Base-by-base conservation (phyloP, 92 coral and sea anemone genomes). In the Palythoa grandis region DNA sequence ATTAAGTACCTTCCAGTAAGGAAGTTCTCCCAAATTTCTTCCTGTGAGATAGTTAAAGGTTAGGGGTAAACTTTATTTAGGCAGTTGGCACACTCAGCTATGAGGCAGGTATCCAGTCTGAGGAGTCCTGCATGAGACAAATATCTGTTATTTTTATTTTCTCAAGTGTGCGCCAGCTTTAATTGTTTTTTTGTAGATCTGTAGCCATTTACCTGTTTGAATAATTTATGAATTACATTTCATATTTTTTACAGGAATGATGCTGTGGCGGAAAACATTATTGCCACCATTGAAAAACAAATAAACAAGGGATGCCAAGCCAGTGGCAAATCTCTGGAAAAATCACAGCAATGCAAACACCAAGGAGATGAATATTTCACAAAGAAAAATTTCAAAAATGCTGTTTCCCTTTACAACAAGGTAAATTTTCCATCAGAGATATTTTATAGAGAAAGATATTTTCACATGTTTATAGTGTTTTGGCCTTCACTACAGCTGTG, bases 341-440 rank as follows among this genome's bases (percentile, higher is more conserved):
- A 87, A 88, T 86, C 86, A 38, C 98, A 86, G 43, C 89, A 90
- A 77, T 87, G 88, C 17, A 52, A 63, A 9, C 20, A 38, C 47
- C 90, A 88, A 29, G 95, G 92, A 50, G 93, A 92, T 86, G 92
- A 87, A 25, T 88, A 86, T 37, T 75, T 91, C 22, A 66, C 82
- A n/a, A 78, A 87, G 68, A 90, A 84, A 24, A 92, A 92, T 82
- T 94, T 86, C 89, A 84, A 91, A 70, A 89, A 86, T 76, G 95
- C 95, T 84, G 88, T 94, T 56, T 82, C 92, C 57, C 79, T 83
- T 66, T 94, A 90, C 40, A 90, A 92, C 57, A 82, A 92, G 98
- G 98, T 94, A 91, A 82, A 22, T 65, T 24, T 16, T 25, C 37
- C 39, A 25, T 54, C 12, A 22, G 11, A 11, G 7, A 0, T 37